Conservation (phyloP, 2,888 invertebrate species). For the Metellina segmentata region DNA sequence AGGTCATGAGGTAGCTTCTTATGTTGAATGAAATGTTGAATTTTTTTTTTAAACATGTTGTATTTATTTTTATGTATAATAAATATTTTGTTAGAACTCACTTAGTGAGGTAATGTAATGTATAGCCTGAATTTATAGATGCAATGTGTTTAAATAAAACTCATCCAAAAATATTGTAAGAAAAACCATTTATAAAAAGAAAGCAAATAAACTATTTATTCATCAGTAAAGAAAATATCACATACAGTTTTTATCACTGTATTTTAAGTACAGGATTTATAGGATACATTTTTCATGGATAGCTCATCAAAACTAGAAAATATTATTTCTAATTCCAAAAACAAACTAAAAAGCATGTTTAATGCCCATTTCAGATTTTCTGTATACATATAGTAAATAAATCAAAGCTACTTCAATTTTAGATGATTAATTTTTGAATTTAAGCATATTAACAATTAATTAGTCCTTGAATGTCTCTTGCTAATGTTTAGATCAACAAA, state of each 20-base stretch:
- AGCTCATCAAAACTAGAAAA: not conserved
- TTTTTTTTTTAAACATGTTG: not conserved
- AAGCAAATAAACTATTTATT: slow-evolving; percentile 25
- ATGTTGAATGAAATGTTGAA: not conserved
- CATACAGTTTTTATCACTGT: not conserved
- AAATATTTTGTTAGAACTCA: not conserved
- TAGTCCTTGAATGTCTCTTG: too few species aligned
- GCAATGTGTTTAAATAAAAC: not conserved
- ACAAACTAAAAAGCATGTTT: not conserved
- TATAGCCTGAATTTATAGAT: not conserved
- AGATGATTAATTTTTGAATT: too few species aligned
- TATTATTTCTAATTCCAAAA: too few species aligned
- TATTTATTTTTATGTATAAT: slow-evolving; percentile 3
- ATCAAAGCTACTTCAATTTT: not conserved
- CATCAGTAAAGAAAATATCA: slow-evolving; percentile 17
- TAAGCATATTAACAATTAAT: too few species aligned
- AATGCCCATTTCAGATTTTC: not conserved
- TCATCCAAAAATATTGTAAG: too few species aligned
- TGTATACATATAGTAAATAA: not conserved
- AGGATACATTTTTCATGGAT: not conserved
- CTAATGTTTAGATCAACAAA: too few species aligned
- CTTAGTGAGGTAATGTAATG: too few species aligned
- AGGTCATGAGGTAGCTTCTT: slow-evolving; percentile 77
- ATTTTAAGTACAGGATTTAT: not conserved
- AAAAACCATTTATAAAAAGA: not conserved